A percentile compares a stretch with the other conserved stretches of the same genome.
phyloP scores from a whole-genome alignment of 2,888 invertebrate species.

The Spisula solida region DNA sequence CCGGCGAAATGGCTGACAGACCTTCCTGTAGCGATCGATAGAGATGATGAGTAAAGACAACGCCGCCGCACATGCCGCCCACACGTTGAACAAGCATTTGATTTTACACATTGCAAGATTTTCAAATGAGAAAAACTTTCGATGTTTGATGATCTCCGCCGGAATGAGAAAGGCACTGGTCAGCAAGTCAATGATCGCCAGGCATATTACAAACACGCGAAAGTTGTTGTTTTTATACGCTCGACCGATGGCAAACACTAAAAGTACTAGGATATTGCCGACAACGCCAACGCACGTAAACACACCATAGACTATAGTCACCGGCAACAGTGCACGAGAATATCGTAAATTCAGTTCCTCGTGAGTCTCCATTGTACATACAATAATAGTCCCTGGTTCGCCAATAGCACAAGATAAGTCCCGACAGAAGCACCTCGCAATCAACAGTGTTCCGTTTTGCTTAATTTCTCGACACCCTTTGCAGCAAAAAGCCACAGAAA shows the following conservation, averaged over 20 bases:
- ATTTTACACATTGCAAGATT: conserved; percentile 63
- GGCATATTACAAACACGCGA: conserved; percentile 64
- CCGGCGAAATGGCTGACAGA: conserved; percentile 61
- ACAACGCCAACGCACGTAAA: conserved; percentile 61
- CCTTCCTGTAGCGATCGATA: conserved; percentile 64
- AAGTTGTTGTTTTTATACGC: conserved; percentile 68
- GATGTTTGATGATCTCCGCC: conserved; percentile 66
- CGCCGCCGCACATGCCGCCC: conserved; percentile 66
- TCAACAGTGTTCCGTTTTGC: no score
- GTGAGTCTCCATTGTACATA: conserved; percentile 43
- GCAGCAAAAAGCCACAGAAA: no score
- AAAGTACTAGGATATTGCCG: conserved; percentile 64
- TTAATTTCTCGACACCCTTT: no score
- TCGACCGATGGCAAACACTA: conserved; percentile 64
- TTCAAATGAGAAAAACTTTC: conserved; percentile 67
- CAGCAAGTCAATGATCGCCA: conserved; percentile 64
- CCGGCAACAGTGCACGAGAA: conserved; percentile 61
- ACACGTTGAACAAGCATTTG: conserved; percentile 69
- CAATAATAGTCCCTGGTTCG: no score
- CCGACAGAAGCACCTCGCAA: no score
- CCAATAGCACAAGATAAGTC: no score
- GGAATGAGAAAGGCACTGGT: conserved; percentile 66
- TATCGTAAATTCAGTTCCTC: conserved; percentile 60
- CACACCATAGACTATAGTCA: conserved; percentile 62
- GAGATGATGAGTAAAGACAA: conserved; percentile 60